Percentiles rank a stretch among this genome's conserved stretches.
These are phyloP conservation scores for Rhegmatorhina hoffmannsi DNA, from an alignment of 2,113 vertebrate species.

Conservation along the genomic window DNA sequence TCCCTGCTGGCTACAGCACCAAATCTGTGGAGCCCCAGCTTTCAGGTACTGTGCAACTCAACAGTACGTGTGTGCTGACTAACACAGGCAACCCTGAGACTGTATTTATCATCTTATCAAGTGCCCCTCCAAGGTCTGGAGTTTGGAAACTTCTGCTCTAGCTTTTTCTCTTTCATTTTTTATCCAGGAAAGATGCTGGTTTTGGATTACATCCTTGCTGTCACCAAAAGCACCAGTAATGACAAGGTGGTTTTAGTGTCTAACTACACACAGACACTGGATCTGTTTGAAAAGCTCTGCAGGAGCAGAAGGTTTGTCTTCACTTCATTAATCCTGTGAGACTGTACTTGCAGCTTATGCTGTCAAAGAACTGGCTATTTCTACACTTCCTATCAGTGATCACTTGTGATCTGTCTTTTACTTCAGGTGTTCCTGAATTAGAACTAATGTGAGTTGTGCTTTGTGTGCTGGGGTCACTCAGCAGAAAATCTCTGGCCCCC, in stretches of 20 bases:
- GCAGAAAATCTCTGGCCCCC: background rate
- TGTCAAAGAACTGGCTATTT: slow-evolving; percentile 1
- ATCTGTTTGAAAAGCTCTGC: slow-evolving; percentile 97
- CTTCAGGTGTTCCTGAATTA: background rate
- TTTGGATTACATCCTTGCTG: slow-evolving; percentile 93
- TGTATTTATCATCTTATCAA: background rate
- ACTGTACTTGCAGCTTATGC: background rate
- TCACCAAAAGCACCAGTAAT: slow-evolving; percentile 86
- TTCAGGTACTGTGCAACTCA: slow-evolving; percentile 80
- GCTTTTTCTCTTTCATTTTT: background rate
- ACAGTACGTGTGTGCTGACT: background rate
- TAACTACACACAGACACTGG: slow-evolving; percentile 97
- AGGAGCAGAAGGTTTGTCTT: slow-evolving; percentile 83
- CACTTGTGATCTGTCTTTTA: background rate
- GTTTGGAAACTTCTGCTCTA: background rate
- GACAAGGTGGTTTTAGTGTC: slow-evolving; percentile 98
- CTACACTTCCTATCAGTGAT: background rate
- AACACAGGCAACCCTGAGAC: background rate
- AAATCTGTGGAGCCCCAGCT: slow-evolving; percentile 92
- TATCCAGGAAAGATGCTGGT: slow-evolving; percentile 93
- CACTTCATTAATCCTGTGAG: background rate
- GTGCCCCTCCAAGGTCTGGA: background rate
- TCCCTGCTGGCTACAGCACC: slow-evolving; percentile 85
- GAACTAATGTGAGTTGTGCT: background rate
- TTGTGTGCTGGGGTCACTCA: background rate